Evolutionary conservation across 2,113 vertebrate species (phyloP).

Genomic region (Crotalus helleri): DNA sequence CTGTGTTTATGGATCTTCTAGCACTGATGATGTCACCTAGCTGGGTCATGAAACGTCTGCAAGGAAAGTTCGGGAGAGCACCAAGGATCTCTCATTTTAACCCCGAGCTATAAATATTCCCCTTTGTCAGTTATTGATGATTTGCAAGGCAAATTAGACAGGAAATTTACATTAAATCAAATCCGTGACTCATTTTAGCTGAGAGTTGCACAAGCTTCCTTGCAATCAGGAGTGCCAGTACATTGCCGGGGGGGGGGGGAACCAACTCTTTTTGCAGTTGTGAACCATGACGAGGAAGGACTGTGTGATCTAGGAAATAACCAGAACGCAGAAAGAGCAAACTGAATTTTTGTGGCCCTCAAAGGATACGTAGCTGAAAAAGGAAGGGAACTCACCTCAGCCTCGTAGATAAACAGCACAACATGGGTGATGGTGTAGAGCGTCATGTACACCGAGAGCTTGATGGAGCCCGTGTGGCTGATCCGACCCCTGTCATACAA

Average conservation of each 20-base stretch:
- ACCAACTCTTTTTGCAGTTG: background rate
- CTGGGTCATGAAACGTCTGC: background rate
- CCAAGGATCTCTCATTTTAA: background rate
- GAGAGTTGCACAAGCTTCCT: background rate
- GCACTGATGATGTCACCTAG: background rate
- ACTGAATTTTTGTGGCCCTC: background rate
- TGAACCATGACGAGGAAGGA: background rate
- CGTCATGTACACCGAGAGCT: conserved; percentile 92
- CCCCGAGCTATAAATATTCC: background rate
- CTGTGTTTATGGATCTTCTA: background rate
- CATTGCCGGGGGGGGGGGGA: background rate
- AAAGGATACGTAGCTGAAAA: background rate
- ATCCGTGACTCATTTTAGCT: background rate
- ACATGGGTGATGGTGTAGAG: conserved; percentile 89
- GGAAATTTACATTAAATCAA: background rate
- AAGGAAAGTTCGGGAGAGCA: background rate
- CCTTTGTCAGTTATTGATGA: background rate
- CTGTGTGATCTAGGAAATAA: background rate
- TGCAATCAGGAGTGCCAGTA: background rate
- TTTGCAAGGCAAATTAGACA: background rate
- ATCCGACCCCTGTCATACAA: conserved; percentile 79
- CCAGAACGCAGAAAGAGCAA: background rate
- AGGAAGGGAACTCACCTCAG: conserved; percentile 71
- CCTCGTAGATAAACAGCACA: conserved; percentile 90
- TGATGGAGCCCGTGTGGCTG: conserved; percentile 88